phyloP scores from a whole-genome alignment of 2,797 vertebrate genomes.

The Artibeus jamaicensis region DNA sequence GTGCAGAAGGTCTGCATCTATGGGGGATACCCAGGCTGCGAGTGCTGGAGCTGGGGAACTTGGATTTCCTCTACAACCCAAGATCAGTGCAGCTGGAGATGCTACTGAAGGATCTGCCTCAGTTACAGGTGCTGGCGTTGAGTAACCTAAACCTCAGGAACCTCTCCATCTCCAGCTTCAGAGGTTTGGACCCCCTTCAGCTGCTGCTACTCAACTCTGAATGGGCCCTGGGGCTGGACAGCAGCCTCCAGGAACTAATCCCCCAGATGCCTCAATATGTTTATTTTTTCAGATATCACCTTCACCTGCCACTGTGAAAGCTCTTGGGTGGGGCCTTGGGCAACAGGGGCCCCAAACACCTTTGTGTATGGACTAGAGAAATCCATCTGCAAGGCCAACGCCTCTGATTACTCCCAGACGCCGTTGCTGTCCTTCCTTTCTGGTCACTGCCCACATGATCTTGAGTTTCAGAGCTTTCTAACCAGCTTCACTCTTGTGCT shows the following conservation, averaged over 20 bases:
- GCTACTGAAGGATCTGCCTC: not conserved
- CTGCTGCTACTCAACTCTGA: constrained; percentile 29
- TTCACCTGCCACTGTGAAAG: constrained; percentile 45
- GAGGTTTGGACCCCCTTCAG: not conserved
- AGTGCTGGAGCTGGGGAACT: constrained; percentile 17
- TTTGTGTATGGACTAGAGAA: constrained; percentile 34
- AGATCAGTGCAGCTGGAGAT: not conserved
- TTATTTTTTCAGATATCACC: constrained; percentile 53
- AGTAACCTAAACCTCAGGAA: not conserved
- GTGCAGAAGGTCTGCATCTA: not conserved
- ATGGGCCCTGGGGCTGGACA: not conserved
- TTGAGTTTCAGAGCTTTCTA: constrained; percentile 32
- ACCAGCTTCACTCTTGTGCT: not conserved
- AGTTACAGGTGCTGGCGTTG: not conserved
- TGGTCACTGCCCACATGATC: not conserved
- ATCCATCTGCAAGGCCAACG: constrained; percentile 6
- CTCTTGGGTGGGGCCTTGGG: constrained; percentile 39
- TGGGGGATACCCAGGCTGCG: not conserved
- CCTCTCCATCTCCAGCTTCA: not conserved
- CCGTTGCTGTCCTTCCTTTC: constrained; percentile 30
- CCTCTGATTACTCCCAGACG: constrained; percentile 3
- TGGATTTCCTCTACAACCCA: not conserved
- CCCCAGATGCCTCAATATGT: constrained; percentile 37
- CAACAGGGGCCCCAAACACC: not conserved
- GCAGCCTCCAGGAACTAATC: constrained; percentile 36